Conservation (phyloP, 2,797 vertebrate genomes). For the Netta rufina region DNA sequence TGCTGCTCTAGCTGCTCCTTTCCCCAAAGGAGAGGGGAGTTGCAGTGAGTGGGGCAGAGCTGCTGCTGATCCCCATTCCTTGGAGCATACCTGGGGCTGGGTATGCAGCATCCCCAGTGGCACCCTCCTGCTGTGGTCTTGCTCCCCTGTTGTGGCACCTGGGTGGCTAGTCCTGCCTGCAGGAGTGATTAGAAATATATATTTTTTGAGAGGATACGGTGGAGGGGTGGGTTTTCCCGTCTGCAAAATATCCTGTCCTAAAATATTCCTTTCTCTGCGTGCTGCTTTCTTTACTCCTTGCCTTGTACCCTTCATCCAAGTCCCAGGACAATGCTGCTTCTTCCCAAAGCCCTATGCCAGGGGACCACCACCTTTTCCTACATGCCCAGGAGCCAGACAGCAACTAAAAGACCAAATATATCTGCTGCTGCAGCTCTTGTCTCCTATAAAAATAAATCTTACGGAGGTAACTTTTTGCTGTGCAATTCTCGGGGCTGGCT, state of each 20-base stretch:
- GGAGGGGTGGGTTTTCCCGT: neutral
- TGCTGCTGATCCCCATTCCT: neutral
- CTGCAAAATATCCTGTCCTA: neutral
- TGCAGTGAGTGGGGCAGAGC: neutral
- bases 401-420: conserved; percentile 11
- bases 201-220: too few species aligned
- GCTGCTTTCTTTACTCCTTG: neutral
- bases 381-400: neutral
- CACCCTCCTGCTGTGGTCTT: neutral
- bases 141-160: neutral
- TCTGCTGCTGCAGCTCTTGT: conserved; percentile 11
- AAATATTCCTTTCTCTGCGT: too few species aligned
- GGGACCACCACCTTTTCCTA: neutral
- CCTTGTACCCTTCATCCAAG: neutral
- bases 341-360: neutral
- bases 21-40: neutral
- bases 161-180: neutral
- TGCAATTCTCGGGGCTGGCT: neutral
- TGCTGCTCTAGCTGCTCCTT: neutral
- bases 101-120: too few species aligned
- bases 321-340: neutral
- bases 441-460: conserved; percentile 45
- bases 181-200: neutral
- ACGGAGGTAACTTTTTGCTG: neutral
- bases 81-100: too few species aligned